Percentiles rank a stretch among this genome's conserved stretches.
These are phyloP conservation scores for Martes martes DNA, from an alignment of 2,113 vertebrate genomes.

Conservation along the genomic window DNA sequence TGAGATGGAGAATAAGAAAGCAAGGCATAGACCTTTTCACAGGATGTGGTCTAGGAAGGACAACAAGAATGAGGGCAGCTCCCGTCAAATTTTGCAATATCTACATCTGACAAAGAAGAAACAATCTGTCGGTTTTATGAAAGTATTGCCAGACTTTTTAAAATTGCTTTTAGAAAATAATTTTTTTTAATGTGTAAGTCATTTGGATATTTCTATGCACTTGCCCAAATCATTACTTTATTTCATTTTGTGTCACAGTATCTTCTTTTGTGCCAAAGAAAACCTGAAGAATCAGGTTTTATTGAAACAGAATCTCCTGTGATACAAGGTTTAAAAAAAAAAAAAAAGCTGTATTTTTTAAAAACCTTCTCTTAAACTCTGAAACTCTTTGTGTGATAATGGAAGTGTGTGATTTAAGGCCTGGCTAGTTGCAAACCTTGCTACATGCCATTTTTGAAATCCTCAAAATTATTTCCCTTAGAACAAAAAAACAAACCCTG, in stretches of 20 bases:
- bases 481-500: background rate
- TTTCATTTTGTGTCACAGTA: background rate
- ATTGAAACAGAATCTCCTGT: background rate
- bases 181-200: background rate
- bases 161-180: background rate
- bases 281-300: background rate
- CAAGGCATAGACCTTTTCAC: background rate
- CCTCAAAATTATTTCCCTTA: background rate
- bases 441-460: background rate
- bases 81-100: background rate
- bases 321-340: background rate
- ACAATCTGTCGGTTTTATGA: background rate
- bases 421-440: background rate
- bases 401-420: background rate
- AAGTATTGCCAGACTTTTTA: background rate
- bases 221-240: background rate
- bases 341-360: background rate
- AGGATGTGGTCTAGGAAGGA: background rate
- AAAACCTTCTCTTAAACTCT: background rate
- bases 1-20: background rate
- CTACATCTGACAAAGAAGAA: background rate
- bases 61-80: background rate
- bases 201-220: background rate
- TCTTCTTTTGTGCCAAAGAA: constrained; percentile 4
- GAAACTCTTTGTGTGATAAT: background rate